Conservation (phyloP, 2,113 vertebrate species). For the Passer domesticus region DNA sequence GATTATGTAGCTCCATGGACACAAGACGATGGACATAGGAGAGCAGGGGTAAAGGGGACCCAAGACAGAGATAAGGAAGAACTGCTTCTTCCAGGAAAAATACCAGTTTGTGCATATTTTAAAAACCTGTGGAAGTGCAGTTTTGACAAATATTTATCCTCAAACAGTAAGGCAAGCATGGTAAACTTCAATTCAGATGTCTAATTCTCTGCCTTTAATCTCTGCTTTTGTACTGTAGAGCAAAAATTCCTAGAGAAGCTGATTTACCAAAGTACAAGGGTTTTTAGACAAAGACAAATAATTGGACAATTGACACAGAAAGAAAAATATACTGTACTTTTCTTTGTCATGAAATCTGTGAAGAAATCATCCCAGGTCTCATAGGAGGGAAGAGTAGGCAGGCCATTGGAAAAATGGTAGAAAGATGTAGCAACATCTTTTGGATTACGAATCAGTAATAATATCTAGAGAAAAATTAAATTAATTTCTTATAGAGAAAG, state of each 20-base stretch:
- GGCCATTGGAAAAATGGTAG: slow-evolving; percentile 31
- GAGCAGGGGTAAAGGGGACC: background rate
- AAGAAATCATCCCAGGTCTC: slow-evolving; percentile 60
- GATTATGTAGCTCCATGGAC: fast-evolving
- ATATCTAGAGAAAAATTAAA: background rate
- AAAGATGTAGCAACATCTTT: slow-evolving; percentile 63
- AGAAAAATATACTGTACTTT: slow-evolving; percentile 27
- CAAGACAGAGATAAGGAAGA: background rate
- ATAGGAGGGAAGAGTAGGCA: background rate
- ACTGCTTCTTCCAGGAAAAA: background rate
- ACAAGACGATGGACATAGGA: background rate
- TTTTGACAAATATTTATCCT: background rate
- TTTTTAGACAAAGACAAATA: background rate
- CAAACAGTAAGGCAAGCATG: background rate
- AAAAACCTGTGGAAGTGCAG: background rate
- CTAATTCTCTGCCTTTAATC: background rate
- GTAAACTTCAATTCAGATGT: background rate
- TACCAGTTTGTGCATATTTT: fast-evolving
- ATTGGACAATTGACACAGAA: background rate
- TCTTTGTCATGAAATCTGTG: slow-evolving; percentile 39
- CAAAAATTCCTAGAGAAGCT: background rate
- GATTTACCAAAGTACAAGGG: background rate
- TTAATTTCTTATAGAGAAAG: background rate
- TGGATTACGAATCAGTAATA: slow-evolving; percentile 60
- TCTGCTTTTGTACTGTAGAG: background rate